These are phyloP conservation scores for Typhlichthys subterraneus DNA, from an alignment of 2,797 vertebrate genomes.

Conservation along the genomic window DNA sequence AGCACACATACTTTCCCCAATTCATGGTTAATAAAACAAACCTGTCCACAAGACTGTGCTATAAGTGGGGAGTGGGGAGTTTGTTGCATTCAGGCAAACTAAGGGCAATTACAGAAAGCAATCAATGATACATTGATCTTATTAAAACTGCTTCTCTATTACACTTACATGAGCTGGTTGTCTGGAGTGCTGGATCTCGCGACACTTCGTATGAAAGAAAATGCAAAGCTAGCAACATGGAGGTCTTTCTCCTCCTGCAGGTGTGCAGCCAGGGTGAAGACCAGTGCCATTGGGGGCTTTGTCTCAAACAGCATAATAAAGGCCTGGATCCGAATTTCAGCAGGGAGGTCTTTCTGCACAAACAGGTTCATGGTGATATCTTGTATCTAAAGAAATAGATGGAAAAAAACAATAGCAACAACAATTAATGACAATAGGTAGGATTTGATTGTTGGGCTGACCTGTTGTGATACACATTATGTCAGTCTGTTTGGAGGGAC, in stretches of 20 bases:
- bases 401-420: conserved; percentile 10
- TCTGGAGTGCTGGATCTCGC: conserved; percentile 78
- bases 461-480: no score
- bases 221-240: conserved; percentile 83
- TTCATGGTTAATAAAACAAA: no score
- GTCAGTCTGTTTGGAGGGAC: no score
- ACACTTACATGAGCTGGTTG: conserved; percentile 81
- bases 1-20: no score
- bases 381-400: conserved; percentile 77
- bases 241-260: conserved; percentile 77
- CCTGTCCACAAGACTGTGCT: no score
- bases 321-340: conserved; percentile 80
- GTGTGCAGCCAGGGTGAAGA: conserved; percentile 76
- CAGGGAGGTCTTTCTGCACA: conserved; percentile 64
- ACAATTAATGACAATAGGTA: not conserved
- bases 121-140: not conserved
- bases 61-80: no score
- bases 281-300: conserved; percentile 78
- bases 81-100: no score
- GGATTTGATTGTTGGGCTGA: no score
- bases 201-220: conserved; percentile 78
- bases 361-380: conserved; percentile 78
- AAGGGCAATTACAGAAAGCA: no score
- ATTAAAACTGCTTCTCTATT: not conserved
- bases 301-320: conserved; percentile 81